Percentiles rank a stretch among this genome's conserved stretches.
Conservation (phyloP, 53 echinoderm and acorn worm genomes). For the Paracentrotus lividus region DNA sequence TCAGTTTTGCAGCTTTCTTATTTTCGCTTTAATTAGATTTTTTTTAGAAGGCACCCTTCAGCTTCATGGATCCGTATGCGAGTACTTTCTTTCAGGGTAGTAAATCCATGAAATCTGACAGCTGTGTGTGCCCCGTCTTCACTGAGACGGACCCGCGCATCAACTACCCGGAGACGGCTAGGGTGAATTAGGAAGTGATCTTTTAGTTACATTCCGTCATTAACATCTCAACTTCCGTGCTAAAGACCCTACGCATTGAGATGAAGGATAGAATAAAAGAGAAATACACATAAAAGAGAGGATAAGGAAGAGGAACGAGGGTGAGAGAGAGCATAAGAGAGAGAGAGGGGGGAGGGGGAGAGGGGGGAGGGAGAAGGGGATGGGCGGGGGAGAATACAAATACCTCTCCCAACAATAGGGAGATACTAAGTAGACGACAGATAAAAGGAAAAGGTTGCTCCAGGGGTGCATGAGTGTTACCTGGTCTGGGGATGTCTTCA, state of each 20-base stretch:
- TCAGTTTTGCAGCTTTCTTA: no score
- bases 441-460: no score
- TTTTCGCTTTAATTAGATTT: no score
- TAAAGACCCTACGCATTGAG: neutral
- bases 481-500: no score
- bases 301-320: no score
- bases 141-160: neutral
- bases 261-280: no score
- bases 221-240: slow-evolving; percentile 15
- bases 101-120: slow-evolving; percentile 1
- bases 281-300: no score
- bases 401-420: no score
- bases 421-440: no score
- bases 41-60: neutral
- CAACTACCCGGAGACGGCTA: slow-evolving; percentile 1
- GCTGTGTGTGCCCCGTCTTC: neutral
- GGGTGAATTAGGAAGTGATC: slow-evolving; percentile 27
- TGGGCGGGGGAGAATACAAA: no score
- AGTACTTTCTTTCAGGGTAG: neutral
- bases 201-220: neutral
- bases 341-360: neutral
- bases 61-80: neutral
- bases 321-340: neutral
- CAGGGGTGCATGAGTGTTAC: no score
- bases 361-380: no score